phyloP scores from a whole-genome alignment of 2,113 vertebrate species.

The Chinchilla lanigera region DNA sequence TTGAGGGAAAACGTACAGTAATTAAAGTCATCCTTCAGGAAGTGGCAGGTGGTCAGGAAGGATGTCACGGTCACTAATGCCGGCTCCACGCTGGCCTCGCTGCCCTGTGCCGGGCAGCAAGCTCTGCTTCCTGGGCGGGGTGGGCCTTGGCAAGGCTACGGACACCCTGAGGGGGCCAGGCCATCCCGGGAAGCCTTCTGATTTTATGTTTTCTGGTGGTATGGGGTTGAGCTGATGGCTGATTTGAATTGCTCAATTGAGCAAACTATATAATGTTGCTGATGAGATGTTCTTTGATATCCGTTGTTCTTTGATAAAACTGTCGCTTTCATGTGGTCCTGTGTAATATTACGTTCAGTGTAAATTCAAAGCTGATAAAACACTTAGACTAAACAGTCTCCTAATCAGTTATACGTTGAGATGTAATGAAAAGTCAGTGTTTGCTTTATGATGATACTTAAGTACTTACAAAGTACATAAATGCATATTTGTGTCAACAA shows the following conservation, averaged over 20 bases:
- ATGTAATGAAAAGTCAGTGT: neutral
- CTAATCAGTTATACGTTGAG: neutral
- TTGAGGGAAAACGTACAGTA: neutral
- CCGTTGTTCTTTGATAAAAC: neutral
- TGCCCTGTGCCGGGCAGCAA: too few relatives aligned
- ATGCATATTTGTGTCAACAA: neutral
- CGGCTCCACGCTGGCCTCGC: too few relatives aligned
- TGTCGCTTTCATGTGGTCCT: neutral
- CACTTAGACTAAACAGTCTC: neutral
- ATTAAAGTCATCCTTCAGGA: neutral
- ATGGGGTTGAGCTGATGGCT: neutral
- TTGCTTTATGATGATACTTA: neutral
- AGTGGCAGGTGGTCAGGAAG: neutral
- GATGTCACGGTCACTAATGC: neutral
- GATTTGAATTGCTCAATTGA: neutral
- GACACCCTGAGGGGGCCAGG: neutral
- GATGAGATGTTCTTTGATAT: neutral
- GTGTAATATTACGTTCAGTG: neutral
- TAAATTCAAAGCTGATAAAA: neutral
- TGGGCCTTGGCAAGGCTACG: neutral
- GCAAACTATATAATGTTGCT: neutral
- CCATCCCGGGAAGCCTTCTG: neutral
- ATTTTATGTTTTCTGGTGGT: neutral
- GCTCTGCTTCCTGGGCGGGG: neutral
- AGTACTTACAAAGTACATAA: neutral